Base-by-base conservation (phyloP, 2,113 vertebrate genomes). In the Malurus elegans region DNA sequence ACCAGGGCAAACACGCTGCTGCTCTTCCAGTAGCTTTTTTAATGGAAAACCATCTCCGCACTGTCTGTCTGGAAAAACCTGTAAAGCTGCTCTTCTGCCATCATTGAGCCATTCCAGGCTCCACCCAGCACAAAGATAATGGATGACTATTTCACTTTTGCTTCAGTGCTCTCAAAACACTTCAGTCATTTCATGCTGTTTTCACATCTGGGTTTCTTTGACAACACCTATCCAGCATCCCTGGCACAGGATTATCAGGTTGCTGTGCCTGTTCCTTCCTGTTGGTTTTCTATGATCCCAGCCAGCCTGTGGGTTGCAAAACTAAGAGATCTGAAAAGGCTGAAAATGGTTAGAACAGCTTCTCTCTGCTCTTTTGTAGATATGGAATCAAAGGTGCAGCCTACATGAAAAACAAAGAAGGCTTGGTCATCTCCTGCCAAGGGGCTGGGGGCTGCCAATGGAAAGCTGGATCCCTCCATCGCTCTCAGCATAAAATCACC, bases 341-440 rank as follows among this genome's bases (percentile, higher is more conserved):
- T 56, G 17, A 24, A 40, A 28, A 40, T 0, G 5, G 4, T 42
- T 53, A 25, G 1, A 74, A 45, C 13, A 60, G 24, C 15, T 34
- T 53, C 12, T 81, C 21, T 51, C 28, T 90, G 50, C 12, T 72
- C 57, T 74, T 78, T 40, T 87, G 31, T 18, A 99, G 99, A 80
- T 99, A 99, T 0, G 99, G 99, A 19, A 97, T 99, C 82, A 99
- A 99, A 97, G 99, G 98, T 48, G 98, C 99, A 5, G 98, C 98
- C 34, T 99, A 99, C 15, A 44, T 99, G 94, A 99, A 96, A 97
- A 99, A 98, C 79, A 98, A 98, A 31, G 99, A 99, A 36, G 98
- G 98, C 7, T 96, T 98, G 90, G 99, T 99, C 88, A 93, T 99
- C 72, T 90, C 97, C 2, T 97, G 97, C 7, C 91, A 66, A 4